Conservation (phyloP, 1,140 invertebrate species). For the Agraylea sexmaculata region DNA sequence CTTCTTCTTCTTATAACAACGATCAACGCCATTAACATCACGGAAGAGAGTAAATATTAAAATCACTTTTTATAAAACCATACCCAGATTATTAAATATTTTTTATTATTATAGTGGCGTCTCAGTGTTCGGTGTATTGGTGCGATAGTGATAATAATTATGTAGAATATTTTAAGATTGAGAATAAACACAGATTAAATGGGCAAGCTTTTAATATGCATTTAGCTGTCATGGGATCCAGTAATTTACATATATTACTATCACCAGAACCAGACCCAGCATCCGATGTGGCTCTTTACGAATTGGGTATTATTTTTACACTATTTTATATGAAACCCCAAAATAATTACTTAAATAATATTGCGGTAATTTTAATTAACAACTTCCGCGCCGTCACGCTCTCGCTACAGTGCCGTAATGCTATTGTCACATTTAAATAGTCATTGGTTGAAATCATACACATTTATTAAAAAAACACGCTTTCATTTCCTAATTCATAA, state of each 20-base stretch:
- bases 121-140: conserved; percentile 35
- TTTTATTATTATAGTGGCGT: conserved; percentile 28
- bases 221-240: conserved; percentile 42
- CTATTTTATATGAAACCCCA: not conserved
- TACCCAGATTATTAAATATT: too few relatives aligned
- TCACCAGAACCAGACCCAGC: conserved; percentile 30
- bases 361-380: too few relatives aligned
- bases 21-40: too few relatives aligned
- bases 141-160: conserved; percentile 38
- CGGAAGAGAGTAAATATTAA: too few relatives aligned
- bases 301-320: conserved; percentile 34
- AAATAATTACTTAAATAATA: not conserved
- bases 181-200: conserved; percentile 23
- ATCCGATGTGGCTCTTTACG: conserved; percentile 41
- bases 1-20: too few relatives aligned
- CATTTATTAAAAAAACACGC: too few relatives aligned
- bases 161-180: conserved; percentile 32
- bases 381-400: too few relatives aligned
- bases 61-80: too few relatives aligned
- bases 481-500: too few relatives aligned
- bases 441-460: too few relatives aligned
- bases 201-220: conserved; percentile 40
- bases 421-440: too few relatives aligned
- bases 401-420: too few relatives aligned
- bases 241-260: conserved; percentile 48